These are phyloP conservation scores for Xiphophorus couchianus DNA, from an alignment of 2,113 vertebrate genomes.

Conservation along the genomic window DNA sequence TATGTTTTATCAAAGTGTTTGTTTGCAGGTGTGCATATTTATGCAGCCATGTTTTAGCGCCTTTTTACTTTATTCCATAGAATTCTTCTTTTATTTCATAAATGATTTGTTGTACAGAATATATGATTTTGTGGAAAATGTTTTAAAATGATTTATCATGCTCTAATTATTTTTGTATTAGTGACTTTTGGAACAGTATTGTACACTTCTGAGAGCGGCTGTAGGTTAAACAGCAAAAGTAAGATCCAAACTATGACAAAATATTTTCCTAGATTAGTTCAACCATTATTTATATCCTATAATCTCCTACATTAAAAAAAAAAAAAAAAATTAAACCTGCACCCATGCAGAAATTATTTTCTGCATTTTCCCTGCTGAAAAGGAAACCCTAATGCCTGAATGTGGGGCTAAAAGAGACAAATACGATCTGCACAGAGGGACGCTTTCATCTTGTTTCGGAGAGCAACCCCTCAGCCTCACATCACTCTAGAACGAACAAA, in stretches of 20 bases:
- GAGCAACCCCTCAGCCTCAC: slow-evolving; percentile 1
- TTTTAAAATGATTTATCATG: not conserved
- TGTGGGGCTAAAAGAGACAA: not conserved
- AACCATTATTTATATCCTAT: not conserved
- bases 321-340: not conserved
- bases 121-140: not conserved
- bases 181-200: not conserved
- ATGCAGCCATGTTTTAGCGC: no score
- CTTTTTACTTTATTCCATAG: no score
- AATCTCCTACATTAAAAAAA: not conserved
- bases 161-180: not conserved
- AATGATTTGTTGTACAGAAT: not conserved
- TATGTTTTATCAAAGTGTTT: no score
- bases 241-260: not conserved
- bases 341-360: not conserved
- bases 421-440: not conserved
- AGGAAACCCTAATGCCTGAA: not conserved
- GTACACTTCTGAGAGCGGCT: not conserved
- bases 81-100: not conserved
- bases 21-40: no score
- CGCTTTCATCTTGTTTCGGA: not conserved
- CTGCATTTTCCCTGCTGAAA: not conserved
- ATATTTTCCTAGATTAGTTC: no score
- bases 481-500: not conserved
- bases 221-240: not conserved